Conservation (phyloP, 2,888 invertebrate genomes). For the Hecatera dysodea region DNA sequence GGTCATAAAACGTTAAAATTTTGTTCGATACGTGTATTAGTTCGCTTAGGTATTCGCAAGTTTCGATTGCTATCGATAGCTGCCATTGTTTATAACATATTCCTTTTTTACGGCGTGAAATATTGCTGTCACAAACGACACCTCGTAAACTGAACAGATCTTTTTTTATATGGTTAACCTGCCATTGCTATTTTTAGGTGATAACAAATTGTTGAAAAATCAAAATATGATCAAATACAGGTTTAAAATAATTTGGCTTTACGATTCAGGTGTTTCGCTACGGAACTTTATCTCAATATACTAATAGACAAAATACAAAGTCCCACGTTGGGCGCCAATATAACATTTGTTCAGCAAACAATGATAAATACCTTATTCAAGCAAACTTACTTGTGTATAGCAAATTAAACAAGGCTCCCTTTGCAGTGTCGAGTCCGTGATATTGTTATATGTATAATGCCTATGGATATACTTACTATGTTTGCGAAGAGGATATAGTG, state of each 20-base stretch:
- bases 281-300: slow-evolving; percentile 9
- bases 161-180: neutral
- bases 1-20: slow-evolving; percentile 80
- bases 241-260: neutral
- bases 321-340: slow-evolving; percentile 57
- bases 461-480: slow-evolving; percentile 40
- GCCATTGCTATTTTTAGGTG: neutral
- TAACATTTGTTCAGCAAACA: slow-evolving; percentile 36
- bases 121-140: slow-evolving; percentile 34
- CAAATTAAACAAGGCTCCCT: slow-evolving; percentile 54
- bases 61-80: slow-evolving; percentile 57
- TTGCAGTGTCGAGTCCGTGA: slow-evolving; percentile 31
- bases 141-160: slow-evolving; percentile 10
- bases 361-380: slow-evolving; percentile 32
- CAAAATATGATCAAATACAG: neutral
- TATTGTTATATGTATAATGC: slow-evolving; percentile 25
- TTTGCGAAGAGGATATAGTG: slow-evolving; percentile 61
- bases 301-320: slow-evolving; percentile 23
- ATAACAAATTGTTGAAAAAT: neutral
- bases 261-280: neutral
- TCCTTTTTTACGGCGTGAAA: slow-evolving; percentile 28
- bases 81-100: slow-evolving; percentile 37
- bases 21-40: slow-evolving; percentile 70
- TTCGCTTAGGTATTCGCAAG: slow-evolving; percentile 57
- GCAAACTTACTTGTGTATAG: slow-evolving; percentile 27